Percentiles rank a stretch among this genome's conserved stretches.
Evolutionary conservation across 1,140 invertebrate genomes (phyloP).

Genomic region (Danaus plexippus): DNA sequence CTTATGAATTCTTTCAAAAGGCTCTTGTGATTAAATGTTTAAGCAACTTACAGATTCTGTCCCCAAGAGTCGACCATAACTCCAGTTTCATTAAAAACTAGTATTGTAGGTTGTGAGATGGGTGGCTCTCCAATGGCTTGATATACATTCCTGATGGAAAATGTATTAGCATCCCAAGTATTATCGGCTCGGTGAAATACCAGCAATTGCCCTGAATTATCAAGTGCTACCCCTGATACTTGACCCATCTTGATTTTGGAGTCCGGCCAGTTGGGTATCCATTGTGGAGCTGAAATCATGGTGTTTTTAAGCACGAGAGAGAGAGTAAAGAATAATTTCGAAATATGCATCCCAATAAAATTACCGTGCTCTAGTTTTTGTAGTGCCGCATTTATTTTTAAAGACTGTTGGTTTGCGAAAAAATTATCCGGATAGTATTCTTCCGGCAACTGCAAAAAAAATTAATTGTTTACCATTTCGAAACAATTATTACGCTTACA

Average conservation of each 20-base stretch:
- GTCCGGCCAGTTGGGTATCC: slow-evolving; percentile 71
- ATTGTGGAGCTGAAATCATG: slow-evolving; percentile 43
- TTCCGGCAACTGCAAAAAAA: slow-evolving; percentile 34
- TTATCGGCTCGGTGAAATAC: slow-evolving; percentile 88
- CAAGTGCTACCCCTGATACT: slow-evolving; percentile 85
- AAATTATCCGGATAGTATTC: slow-evolving; percentile 36
- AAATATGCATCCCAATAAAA: slow-evolving; percentile 4
- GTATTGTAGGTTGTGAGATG: slow-evolving; percentile 81
- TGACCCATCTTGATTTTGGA: slow-evolving; percentile 77
- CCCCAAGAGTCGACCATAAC: slow-evolving; percentile 84
- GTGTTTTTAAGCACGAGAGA: too few species aligned
- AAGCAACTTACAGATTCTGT: slow-evolving; percentile 77
- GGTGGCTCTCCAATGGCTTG: slow-evolving; percentile 75
- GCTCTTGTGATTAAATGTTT: not conserved
- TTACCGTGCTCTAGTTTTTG: slow-evolving; percentile 45
- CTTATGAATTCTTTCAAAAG: too few species aligned
- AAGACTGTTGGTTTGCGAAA: slow-evolving; percentile 30
- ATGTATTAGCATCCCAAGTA: slow-evolving; percentile 80
- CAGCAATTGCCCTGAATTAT: slow-evolving; percentile 80
- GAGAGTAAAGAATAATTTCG: slow-evolving; percentile 16
- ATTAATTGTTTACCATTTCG: slow-evolving; percentile 5
- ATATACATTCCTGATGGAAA: slow-evolving; percentile 75
- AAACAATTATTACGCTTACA: not conserved
- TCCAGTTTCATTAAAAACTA: slow-evolving; percentile 82
- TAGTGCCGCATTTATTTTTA: slow-evolving; percentile 41